Percentiles rank a stretch among this genome's conserved stretches.
phyloP scores from a whole-genome alignment of 2,113 vertebrate species.

The Oncorhynchus clarkii region DNA sequence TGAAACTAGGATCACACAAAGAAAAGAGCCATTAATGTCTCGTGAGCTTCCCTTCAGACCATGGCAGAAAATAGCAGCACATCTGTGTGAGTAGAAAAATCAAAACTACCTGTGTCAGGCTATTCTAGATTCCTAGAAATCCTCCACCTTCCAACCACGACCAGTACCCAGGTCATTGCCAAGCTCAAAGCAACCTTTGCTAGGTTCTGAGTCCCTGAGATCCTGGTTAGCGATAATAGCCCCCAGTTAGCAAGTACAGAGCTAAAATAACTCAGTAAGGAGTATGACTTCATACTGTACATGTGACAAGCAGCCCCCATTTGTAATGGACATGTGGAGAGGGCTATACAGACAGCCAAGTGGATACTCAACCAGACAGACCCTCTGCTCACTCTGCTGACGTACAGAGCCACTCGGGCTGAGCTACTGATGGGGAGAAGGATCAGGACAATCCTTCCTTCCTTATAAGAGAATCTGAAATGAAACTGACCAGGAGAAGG shows the following conservation, averaged over 20 bases:
- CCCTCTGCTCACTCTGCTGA: conserved; percentile 13
- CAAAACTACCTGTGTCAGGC: conserved; percentile 19
- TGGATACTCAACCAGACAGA: conserved; percentile 15
- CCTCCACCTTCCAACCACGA: not conserved
- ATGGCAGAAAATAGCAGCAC: conserved; percentile 21
- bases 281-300: conserved; percentile 35
- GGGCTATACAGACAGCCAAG: conserved; percentile 1
- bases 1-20: no score
- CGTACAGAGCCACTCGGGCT: conserved; percentile 6
- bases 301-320: conserved; percentile 48
- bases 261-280: conserved; percentile 34
- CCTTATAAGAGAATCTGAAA: not conserved
- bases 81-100: conserved; percentile 15
- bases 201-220: conserved; percentile 41
- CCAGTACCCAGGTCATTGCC: not conserved
- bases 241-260: conserved; percentile 50
- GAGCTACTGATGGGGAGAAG: conserved; percentile 2
- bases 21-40: conserved; percentile 25
- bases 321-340: conserved; percentile 30
- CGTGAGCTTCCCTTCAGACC: conserved; percentile 3
- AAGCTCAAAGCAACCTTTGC: conserved; percentile 39
- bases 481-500: not conserved
- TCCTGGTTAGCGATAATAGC: conserved; percentile 55
- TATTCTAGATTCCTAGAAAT: conserved; percentile 12
- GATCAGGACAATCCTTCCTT: no score